Percentiles rank a stretch among this genome's conserved stretches.
Conservation (phyloP, 2,888 invertebrate genomes). For the Phytoseiulus persimilis region DNA sequence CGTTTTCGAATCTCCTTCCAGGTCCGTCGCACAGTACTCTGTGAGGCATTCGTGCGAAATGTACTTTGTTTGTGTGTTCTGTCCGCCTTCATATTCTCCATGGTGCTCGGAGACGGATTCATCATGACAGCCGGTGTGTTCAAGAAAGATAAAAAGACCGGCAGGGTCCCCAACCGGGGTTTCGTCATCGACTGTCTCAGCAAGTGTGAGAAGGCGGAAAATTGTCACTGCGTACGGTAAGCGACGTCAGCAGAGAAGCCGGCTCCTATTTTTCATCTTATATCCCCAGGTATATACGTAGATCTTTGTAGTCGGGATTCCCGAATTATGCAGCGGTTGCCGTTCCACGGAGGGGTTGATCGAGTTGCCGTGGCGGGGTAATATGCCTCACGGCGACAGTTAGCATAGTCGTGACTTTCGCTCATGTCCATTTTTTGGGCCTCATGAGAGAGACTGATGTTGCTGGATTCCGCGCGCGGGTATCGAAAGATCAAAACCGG, state of each 20-base stretch:
- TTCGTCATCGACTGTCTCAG: conserved; percentile 36
- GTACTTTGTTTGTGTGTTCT: conserved; percentile 35
- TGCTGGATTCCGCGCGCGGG: no score
- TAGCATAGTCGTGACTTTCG: no score
- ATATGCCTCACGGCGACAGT: no score
- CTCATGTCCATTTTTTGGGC: no score
- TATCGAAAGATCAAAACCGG: no score
- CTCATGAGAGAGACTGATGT: no score
- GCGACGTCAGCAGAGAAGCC: neutral
- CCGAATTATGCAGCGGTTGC: no score
- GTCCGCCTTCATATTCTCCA: conserved; percentile 27
- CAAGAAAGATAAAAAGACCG: conserved; percentile 21
- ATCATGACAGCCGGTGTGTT: conserved; percentile 34
- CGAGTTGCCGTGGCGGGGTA: no score
- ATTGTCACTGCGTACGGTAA: conserved; percentile 27
- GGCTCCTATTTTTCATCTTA: no score
- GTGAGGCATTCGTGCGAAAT: conserved; percentile 28
- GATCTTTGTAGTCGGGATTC: no score
- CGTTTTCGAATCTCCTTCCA: neutral
- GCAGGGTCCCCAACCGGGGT: conserved; percentile 31
- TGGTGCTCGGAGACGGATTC: conserved; percentile 24
- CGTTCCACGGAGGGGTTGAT: no score
- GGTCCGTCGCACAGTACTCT: conserved; percentile 17
- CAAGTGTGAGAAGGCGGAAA: conserved; percentile 27
- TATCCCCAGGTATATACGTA: no score